phyloP scores from a whole-genome alignment of 1,140 invertebrate genomes.

The Branchinecta lynchi region DNA sequence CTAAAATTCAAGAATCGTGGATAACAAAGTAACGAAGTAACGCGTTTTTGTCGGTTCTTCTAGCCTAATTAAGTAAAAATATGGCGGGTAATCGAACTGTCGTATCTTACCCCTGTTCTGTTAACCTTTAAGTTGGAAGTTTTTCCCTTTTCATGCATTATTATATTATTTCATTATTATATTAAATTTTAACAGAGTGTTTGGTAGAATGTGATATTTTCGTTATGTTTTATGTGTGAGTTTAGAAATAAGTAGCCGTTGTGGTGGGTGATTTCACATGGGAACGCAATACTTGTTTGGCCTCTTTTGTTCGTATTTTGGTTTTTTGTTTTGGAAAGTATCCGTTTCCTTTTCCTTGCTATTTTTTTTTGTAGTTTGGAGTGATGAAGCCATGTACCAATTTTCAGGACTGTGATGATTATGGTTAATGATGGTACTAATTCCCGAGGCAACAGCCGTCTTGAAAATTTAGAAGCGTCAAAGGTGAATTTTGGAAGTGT shows the following conservation, averaged over 20 bases:
- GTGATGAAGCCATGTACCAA: conserved; percentile 9
- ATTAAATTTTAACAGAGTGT: not conserved
- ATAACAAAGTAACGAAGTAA: too few species aligned
- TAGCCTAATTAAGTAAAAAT: too few species aligned
- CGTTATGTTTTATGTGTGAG: conserved; percentile 6
- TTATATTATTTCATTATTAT: not conserved
- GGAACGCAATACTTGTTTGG: not conserved
- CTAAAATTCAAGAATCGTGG: too few species aligned
- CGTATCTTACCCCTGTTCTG: not conserved
- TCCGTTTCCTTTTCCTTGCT: not conserved
- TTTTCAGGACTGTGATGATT: not conserved
- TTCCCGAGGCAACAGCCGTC: conserved; percentile 3
- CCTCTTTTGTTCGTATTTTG: not conserved
- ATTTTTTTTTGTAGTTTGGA: conserved; percentile 1
- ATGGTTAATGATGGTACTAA: conserved; percentile 10
- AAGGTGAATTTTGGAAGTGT: conserved; percentile 6
- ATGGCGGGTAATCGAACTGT: too few species aligned
- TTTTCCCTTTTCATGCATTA: not conserved
- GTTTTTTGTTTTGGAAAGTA: not conserved
- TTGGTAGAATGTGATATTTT: not conserved
- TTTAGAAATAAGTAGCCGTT: conserved; percentile 2
- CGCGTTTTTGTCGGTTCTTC: too few species aligned
- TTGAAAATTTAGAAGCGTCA: conserved; percentile 6
- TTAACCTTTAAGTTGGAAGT: conserved; percentile 1
- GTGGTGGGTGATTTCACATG: not conserved